Evolutionary conservation across 2,113 vertebrate species (phyloP), one percentile per base, ranked within the genome.

Genomic region (Pongo pygmaeus): DNA sequence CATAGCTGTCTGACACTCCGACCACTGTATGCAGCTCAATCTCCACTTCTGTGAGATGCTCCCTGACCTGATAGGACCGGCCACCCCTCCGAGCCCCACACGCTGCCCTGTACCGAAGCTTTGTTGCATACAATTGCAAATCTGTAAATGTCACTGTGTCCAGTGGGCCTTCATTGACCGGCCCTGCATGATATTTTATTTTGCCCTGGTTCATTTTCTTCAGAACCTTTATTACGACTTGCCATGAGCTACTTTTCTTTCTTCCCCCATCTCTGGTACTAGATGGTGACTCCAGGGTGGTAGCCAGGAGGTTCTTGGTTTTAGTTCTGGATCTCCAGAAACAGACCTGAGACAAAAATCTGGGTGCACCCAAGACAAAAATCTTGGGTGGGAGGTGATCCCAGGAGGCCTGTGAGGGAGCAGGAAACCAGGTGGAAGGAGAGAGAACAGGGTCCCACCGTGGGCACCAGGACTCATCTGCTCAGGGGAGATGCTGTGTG

Each of bases 31-130:
- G 25, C 2, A 18, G 13, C 30, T 55, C 48, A n/a, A 1, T 40
- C 35, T 64, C 79, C 32, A 40, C 17, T 23, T 85, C 18, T 38
- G 18, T 16, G 32, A 89, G 92, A 52, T 2, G 30, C 43, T 67
- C 38, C 64, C n/a, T 46, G 13, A 32, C 57, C 43, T 27, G 11
- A 64, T 30, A 43, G 13, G 12, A 35, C 55, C 27, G 6, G n/a
- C 46, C 7, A 14, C 23, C n/a, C 23, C 74, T 74, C 75, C 20
- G 14, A 59, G 25, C 30, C 14, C 13, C 22, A 11, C 46, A 27
- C 5, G 2, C 2, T 38, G 27, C 52, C 35, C 6, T 69, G 3
- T 20, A 20, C 3, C 5, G 1, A 70, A 25, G 43, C 6, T 16
- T 32, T 50, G 52, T 52, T n/a, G 7, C 16, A 7, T 46, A 3